A percentile compares a stretch with the other conserved stretches of the same genome.
Conservation (phyloP, 1,140 invertebrate species). For the Reticulitermes speratus region DNA sequence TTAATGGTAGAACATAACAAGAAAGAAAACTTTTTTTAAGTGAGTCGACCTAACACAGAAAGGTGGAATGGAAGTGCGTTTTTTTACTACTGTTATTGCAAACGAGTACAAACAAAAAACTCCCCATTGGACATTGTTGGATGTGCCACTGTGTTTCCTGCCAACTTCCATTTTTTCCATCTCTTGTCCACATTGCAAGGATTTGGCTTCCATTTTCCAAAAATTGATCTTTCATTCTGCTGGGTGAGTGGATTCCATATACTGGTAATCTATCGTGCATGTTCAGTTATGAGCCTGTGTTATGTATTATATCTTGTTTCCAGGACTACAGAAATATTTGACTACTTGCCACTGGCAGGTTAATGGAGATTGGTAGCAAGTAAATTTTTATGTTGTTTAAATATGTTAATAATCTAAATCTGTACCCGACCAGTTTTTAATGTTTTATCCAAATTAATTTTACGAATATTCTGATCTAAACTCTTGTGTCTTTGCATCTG, state of each 20-base stretch:
- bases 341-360: too few species aligned
- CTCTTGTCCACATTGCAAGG: not conserved
- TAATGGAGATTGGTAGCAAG: too few species aligned
- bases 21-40: constrained; percentile 23
- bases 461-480: too few species aligned
- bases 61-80: constrained; percentile 25
- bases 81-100: constrained; percentile 19
- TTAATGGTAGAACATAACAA: constrained; percentile 21
- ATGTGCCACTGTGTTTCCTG: constrained; percentile 25
- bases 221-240: not conserved
- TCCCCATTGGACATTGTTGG: constrained; percentile 21
- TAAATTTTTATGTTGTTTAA: too few species aligned
- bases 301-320: too few species aligned
- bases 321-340: too few species aligned
- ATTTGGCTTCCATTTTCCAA: not conserved
- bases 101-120: constrained; percentile 25
- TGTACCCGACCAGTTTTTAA: too few species aligned
- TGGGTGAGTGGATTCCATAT: not conserved
- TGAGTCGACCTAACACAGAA: constrained; percentile 22
- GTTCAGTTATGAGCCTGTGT: too few species aligned
- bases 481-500: too few species aligned
- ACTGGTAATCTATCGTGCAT: too few species aligned
- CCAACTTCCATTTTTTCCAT: not conserved
- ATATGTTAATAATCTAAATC: too few species aligned
- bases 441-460: too few species aligned